These are phyloP conservation scores for Ceramica pisi DNA, from an alignment of 2,888 invertebrate species.

Conservation along the genomic window DNA sequence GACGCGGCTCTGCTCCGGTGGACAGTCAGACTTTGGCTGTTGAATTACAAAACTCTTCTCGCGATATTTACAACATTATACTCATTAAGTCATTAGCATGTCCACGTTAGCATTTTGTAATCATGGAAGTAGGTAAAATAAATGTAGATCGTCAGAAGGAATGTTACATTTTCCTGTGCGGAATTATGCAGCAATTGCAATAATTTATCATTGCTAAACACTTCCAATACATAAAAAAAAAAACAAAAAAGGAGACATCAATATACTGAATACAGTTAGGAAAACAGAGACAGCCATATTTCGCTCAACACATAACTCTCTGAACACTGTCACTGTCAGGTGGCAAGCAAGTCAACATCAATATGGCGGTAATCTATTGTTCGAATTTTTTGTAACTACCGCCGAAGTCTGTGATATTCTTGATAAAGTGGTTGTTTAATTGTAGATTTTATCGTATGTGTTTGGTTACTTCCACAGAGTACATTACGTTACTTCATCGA, in stretches of 20 bases:
- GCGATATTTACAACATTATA: too few relatives aligned
- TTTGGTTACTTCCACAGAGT: too few relatives aligned
- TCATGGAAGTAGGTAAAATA: too few relatives aligned
- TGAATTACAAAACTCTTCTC: too few relatives aligned
- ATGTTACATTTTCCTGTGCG: background rate
- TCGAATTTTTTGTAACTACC: constrained; percentile 53
- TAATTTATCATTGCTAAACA: background rate
- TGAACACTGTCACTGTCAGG: constrained; percentile 22
- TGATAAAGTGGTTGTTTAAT: constrained; percentile 11
- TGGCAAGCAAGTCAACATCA: constrained; percentile 1
- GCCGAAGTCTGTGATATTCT: constrained; percentile 2
- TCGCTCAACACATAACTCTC: background rate
- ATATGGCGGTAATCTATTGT: constrained; percentile 43
- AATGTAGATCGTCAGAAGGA: too few relatives aligned
- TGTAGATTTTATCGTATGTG: too few relatives aligned
- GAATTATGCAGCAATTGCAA: background rate
- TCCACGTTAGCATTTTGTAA: too few relatives aligned
- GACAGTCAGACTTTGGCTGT: too few relatives aligned
- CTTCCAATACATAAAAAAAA: background rate
- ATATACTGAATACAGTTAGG: background rate
- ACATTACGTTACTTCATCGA: constrained; percentile 2
- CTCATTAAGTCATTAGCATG: too few relatives aligned
- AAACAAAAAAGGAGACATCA: background rate
- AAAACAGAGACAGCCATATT: background rate
- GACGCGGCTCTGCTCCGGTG: too few relatives aligned